These are phyloP conservation scores for Ptychadena robeensis DNA, from an alignment of 2,797 vertebrate genomes.

Conservation along the genomic window DNA sequence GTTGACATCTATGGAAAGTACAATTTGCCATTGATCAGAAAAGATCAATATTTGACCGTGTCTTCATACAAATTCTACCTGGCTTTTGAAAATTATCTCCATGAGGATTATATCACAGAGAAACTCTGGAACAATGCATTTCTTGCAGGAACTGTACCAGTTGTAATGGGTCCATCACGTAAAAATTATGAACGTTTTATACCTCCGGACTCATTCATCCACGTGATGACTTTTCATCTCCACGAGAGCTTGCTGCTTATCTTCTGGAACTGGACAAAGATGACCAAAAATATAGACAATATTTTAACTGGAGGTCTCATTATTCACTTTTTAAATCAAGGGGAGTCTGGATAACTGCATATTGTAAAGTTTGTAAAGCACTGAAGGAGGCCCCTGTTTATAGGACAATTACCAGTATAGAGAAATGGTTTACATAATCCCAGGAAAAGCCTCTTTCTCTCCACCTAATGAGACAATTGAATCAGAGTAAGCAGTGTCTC, in stretches of 20 bases:
- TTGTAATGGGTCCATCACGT: constrained; percentile 39
- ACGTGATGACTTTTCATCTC: constrained; percentile 41
- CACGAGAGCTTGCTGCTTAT: constrained; percentile 17
- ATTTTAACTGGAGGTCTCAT: constrained; percentile 26
- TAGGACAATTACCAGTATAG: constrained; percentile 42
- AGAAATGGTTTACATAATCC: constrained; percentile 18
- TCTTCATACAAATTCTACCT: constrained; percentile 43
- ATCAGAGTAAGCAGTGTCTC: no score
- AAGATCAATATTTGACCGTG: background rate
- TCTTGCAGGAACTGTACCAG: background rate
- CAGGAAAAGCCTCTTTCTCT: no score
- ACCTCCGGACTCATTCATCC: constrained; percentile 39
- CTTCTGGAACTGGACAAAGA: constrained; percentile 17
- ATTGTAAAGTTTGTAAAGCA: constrained; percentile 41
- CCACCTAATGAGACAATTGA: no score
- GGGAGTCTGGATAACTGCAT: background rate
- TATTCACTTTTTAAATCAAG: background rate
- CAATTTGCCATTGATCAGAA: background rate
- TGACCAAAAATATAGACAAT: constrained; percentile 31
- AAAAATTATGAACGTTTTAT: constrained; percentile 43
- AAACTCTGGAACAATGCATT: constrained; percentile 36
- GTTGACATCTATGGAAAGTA: constrained; percentile 20
- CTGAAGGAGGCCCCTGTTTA: constrained; percentile 27
- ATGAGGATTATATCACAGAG: constrained; percentile 47
- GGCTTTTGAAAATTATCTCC: constrained; percentile 45